A percentile compares a stretch with the other conserved stretches of the same genome.
phyloP scores from a whole-genome alignment of 2,888 invertebrate species.

The Heteropelma amictum region DNA sequence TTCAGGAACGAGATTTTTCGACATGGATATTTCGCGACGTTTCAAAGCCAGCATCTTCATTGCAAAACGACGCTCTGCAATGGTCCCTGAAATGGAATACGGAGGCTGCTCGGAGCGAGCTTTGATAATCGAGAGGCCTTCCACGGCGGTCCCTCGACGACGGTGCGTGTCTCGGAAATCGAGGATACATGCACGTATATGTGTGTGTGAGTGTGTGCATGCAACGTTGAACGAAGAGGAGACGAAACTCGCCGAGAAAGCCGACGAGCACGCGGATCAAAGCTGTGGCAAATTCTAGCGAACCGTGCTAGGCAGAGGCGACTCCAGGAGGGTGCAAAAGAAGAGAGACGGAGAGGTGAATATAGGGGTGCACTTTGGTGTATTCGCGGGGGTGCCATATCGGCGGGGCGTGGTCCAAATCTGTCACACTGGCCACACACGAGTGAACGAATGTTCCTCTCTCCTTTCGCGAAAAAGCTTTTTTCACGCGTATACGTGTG shows the following conservation, averaged over 20 bases:
- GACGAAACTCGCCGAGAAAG: slow-evolving; percentile 57
- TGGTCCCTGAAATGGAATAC: no score
- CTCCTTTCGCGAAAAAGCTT: no score
- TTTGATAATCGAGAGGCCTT: neutral
- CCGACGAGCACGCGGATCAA: slow-evolving; percentile 66
- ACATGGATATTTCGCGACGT: no score
- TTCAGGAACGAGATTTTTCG: no score
- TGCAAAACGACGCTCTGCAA: no score
- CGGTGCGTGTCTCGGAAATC: neutral
- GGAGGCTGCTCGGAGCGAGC: neutral
- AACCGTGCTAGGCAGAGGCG: slow-evolving; percentile 53
- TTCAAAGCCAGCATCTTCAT: no score
- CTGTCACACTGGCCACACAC: slow-evolving; percentile 76
- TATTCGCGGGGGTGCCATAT: slow-evolving; percentile 71
- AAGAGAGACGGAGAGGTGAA: slow-evolving; percentile 48
- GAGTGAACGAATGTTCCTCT: no score
- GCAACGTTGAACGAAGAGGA: neutral
- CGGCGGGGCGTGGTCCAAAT: slow-evolving; percentile 77
- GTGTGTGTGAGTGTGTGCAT: neutral
- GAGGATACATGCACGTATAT: neutral
- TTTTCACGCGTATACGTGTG: no score
- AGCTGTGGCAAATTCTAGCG: slow-evolving; percentile 68
- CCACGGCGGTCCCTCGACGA: no score
- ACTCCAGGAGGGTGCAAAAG: slow-evolving; percentile 47
- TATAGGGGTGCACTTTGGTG: slow-evolving; percentile 52